phyloP scores from a whole-genome alignment of 2,113 vertebrate species.

The Campylomormyrus tamandua region DNA sequence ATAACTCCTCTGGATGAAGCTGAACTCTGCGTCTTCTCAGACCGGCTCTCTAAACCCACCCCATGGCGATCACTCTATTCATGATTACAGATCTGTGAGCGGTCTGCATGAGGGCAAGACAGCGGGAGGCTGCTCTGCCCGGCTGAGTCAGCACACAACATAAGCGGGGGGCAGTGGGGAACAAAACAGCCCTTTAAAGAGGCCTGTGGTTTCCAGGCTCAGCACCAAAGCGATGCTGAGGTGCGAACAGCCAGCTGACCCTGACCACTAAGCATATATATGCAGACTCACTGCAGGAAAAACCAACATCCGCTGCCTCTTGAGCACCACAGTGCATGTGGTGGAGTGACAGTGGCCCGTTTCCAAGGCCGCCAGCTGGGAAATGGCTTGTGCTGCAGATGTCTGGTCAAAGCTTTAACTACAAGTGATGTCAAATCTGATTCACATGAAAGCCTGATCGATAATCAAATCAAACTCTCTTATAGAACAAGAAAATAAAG shows the following conservation, averaged over 20 bases:
- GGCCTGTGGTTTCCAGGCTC: not conserved
- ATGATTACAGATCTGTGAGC: not conserved
- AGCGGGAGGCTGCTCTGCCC: not conserved
- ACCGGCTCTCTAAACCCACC: not conserved
- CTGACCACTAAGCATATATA: not conserved
- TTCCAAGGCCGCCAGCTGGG: not conserved
- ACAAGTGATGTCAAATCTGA: too few relatives aligned
- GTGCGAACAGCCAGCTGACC: not conserved
- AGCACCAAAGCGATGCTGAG: not conserved
- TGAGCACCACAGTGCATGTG: not conserved
- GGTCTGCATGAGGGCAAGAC: not conserved
- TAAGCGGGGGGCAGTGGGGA: not conserved
- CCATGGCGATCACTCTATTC: not conserved
- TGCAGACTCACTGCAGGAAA: not conserved
- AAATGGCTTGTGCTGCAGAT: not conserved
- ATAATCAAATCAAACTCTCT: not conserved
- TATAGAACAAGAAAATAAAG: not conserved
- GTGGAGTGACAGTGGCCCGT: not conserved
- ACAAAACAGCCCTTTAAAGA: not conserved
- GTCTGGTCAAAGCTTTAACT: too few relatives aligned
- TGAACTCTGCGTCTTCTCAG: not conserved
- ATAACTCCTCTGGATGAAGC: not conserved
- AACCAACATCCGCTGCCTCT: not conserved
- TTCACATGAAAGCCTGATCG: not conserved
- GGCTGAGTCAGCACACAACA: not conserved